A percentile compares a stretch with the other conserved stretches of the same genome.
phyloP scores from a whole-genome alignment of 2,888 invertebrate genomes.

The Himalopsyche tibetana region DNA sequence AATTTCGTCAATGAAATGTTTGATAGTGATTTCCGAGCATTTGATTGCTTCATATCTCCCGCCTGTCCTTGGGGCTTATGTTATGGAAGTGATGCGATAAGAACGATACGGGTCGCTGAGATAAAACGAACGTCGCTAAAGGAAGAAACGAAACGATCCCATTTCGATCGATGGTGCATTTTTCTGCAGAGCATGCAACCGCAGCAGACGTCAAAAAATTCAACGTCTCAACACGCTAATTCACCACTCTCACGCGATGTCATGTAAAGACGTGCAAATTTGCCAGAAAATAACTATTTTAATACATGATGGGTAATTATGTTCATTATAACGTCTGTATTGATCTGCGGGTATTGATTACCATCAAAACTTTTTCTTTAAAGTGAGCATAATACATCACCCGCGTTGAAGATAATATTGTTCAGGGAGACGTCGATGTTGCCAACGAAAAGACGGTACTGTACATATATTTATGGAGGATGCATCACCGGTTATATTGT shows the following conservation, averaged over 20 bases:
- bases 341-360: not conserved
- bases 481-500: no score
- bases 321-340: not conserved
- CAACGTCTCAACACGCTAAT: not conserved
- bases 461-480: no score
- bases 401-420: no score
- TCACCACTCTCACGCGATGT: not conserved
- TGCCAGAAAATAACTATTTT: not conserved
- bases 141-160: not conserved
- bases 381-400: no score
- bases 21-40: conserved; percentile 54
- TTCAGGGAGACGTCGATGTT: no score
- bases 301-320: not conserved
- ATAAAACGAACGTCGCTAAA: not conserved
- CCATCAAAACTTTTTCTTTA: no score
- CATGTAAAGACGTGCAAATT: conserved; percentile 19
- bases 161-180: not conserved
- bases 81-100: not conserved
- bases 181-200: conserved; percentile 1
- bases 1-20: conserved; percentile 41
- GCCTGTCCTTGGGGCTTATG: conserved; percentile 46
- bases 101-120: not conserved
- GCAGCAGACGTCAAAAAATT: not conserved
- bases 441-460: no score
- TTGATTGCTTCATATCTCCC: conserved; percentile 44